Conservation (phyloP, 2,888 invertebrate genomes). For the Plebejus anna region DNA sequence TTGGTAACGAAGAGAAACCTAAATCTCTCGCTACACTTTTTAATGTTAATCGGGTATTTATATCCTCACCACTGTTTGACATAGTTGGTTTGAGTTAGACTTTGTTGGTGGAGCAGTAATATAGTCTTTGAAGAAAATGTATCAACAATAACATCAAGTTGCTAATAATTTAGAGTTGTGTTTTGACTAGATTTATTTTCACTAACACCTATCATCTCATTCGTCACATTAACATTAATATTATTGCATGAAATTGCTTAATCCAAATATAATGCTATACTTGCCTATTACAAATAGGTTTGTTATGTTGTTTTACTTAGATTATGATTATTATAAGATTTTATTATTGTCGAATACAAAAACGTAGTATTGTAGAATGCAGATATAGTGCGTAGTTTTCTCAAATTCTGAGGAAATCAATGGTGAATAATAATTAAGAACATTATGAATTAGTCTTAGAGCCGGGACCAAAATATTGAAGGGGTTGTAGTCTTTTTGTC, state of each 20-base stretch:
- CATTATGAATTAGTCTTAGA: not conserved
- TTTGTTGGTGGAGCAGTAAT: not conserved
- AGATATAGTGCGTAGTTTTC: not conserved
- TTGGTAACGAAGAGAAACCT: not conserved
- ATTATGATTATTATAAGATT: not conserved
- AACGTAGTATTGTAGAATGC: not conserved
- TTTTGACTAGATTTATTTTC: constrained; percentile 5
- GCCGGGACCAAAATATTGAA: constrained; percentile 8
- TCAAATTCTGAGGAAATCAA: not conserved
- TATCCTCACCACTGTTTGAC: not conserved
- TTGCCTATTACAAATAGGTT: constrained; percentile 18
- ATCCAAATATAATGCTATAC: constrained; percentile 28
- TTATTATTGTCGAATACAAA: not conserved
- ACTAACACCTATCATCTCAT: constrained; percentile 31
- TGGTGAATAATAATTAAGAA: not conserved
- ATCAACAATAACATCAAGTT: not conserved
- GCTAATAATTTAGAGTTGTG: not conserved
- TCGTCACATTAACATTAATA: constrained; percentile 26
- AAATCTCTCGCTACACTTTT: not conserved
- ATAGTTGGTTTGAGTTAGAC: not conserved
- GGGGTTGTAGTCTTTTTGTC: not conserved
- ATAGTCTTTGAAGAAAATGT: not conserved
- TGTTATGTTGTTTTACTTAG: constrained; percentile 17
- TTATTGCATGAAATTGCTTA: constrained; percentile 25
- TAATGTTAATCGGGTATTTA: not conserved